These are phyloP conservation scores for Neotoma lepida DNA, from an alignment of 2,113 vertebrate species.

Conservation along the genomic window DNA sequence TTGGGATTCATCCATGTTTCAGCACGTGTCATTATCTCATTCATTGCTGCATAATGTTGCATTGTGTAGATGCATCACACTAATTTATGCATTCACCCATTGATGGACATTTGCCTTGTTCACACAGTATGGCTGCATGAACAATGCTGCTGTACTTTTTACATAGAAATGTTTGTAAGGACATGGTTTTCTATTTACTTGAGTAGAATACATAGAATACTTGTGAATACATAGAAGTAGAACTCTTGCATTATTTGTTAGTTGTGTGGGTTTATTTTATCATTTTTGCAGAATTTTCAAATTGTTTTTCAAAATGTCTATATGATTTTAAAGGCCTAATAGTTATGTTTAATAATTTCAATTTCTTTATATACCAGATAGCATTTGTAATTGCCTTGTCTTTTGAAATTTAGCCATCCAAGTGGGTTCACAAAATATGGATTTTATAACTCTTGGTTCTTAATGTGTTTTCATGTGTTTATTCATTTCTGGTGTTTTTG, in stretches of 20 bases:
- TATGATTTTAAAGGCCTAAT: not conserved
- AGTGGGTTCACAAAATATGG: not conserved
- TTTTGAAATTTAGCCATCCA: not conserved
- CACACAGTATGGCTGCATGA: not conserved
- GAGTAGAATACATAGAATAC: too few relatives aligned
- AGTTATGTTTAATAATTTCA: not conserved
- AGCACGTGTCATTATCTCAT: not conserved
- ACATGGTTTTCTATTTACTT: not conserved
- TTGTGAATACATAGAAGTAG: not conserved
- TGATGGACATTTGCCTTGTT: not conserved
- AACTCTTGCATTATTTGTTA: not conserved
- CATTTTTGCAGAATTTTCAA: not conserved
- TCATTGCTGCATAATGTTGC: not conserved
- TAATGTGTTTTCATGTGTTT: not conserved
- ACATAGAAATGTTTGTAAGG: not conserved
- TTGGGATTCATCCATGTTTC: not conserved
- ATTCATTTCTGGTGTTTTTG: not conserved
- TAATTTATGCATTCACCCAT: not conserved
- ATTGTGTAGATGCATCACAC: not conserved
- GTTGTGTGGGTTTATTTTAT: not conserved
- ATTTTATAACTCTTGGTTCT: not conserved
- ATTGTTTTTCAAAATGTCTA: not conserved
- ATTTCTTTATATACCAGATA: conserved; percentile 9
- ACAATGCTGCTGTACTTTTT: not conserved
- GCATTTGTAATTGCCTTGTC: not conserved